Evolutionary conservation across 2,113 vertebrate species (phyloP).

Genomic region (Gallinago media): DNA sequence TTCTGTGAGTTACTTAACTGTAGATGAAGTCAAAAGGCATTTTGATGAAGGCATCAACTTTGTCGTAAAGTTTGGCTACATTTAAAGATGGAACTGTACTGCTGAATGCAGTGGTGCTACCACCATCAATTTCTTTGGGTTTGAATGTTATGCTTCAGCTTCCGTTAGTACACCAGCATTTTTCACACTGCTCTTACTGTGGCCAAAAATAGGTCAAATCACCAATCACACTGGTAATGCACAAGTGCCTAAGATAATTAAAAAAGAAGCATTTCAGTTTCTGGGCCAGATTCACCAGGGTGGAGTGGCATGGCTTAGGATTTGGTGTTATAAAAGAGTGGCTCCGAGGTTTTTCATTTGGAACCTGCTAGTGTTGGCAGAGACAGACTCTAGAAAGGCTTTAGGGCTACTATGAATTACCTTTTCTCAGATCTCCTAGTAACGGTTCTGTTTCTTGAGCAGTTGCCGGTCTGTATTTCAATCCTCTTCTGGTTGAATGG

Average conservation of each 20-base stretch:
- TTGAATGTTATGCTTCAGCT: not conserved
- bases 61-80: not conserved
- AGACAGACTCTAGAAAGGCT: not conserved
- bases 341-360: not conserved
- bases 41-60: not conserved
- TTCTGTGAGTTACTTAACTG: not conserved
- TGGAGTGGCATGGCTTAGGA: not conserved
- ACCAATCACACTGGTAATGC: not conserved
- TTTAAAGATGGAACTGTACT: not conserved
- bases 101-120: not conserved
- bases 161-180: accelerated
- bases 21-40: not conserved
- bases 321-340: not conserved
- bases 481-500: not conserved
- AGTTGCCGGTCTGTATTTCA: not conserved
- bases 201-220: not conserved
- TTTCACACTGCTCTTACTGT: not conserved
- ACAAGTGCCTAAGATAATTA: not conserved
- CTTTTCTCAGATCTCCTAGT: not conserved
- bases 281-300: not conserved
- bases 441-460: not conserved
- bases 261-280: not conserved
- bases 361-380: not conserved
- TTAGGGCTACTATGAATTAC: not conserved
- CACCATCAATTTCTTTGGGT: not conserved